Evolutionary conservation across 2,888 invertebrate species (phyloP), one percentile per base, ranked within the genome.

Genomic region (Ypsolopha scabrella): DNA sequence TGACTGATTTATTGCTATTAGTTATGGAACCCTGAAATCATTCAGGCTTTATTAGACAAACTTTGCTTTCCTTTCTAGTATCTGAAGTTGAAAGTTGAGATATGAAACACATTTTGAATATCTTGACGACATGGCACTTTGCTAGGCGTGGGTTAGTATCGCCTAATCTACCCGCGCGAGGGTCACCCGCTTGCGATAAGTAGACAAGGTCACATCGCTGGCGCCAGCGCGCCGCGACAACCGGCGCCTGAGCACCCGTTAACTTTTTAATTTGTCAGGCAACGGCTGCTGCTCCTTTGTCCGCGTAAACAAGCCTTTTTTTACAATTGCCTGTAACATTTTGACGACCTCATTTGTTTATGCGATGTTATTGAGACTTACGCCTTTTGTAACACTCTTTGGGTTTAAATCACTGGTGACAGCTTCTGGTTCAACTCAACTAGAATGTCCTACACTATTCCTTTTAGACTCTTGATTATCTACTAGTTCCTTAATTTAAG

Each of bases 131-230:
- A 38, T 38, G 24, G 24, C 24, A 24, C 24, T 24, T 24, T 24
- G 24, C 6, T 46, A 11, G 10, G 41, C 13, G 51, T 51, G 43
- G 50, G 43, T 43, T 41, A 38, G 50, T 69, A 68, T 68, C 71
- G 64, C 68, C 75, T 80, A 80, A 80, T 80, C 75, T 75, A 74
- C 59, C 62, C 67, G 58, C 55, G 69, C 69, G 80, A 81, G 82
- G 80, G 81, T 81, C 82, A 80, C 64, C 68, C 75, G 76, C 65
- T 71, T 68, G 77, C 80, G 82, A 81, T 80, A 81, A 80, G 71
- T 72, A 78, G 80, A 76, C 82, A 85, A 83, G 85, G 85, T 82
- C 85, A 76, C 72, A 79, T 24, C 80, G 80, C 72, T 68, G 83
- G 82, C 85, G 79, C 79, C 79, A 73, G 61, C 62, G 48, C 60